Evolutionary conservation across 1,140 invertebrate species (phyloP), one percentile per base, ranked within the genome.

Genomic region (Scaptomyza graminum): DNA sequence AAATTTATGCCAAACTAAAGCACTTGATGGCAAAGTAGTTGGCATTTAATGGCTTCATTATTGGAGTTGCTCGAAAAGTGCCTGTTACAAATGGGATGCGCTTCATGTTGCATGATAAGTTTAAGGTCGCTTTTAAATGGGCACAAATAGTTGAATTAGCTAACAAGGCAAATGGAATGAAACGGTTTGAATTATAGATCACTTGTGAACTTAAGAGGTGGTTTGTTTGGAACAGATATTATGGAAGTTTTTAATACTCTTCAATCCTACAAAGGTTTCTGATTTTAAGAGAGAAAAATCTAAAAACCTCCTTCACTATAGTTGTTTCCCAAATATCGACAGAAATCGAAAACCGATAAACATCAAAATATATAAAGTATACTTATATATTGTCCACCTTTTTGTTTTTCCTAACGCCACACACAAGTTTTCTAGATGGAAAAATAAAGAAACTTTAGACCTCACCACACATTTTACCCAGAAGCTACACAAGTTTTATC

Each of bases 1-100:
- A 81, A 78, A 85, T 85, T 85, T 87, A 85, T 85, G 82, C 85
- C 83, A 85, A 85, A 81, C 82, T 87, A 87, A 85, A 85, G 83
- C 75, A 85, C 82, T 85, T 85, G 82, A 87, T 82, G 81, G 64
- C 82, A 76, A 71, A 84, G 79, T 84, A 85, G 82, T 87, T 85
- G 82, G 82, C 83, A 82, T 85, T 82, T 85, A 87, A 85, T 85
- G 82, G 82, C 82, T 87, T 78, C 68, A 85, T 85, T 87, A 85
- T 85, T 85, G 82, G 78, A 85, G 66, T 85, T 85, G 85, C 87
- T 81, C 65, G 63, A 73, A 75, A 79, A 88, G 70, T 88, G 74
- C 64, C 74, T 8, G 56, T 76, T 82, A 88, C 75, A 67, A 85
- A 85, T 87, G 82, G 78, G 70, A 66, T 73, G 82, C 75, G 78